phyloP scores from a whole-genome alignment of 1,140 invertebrate species.

The Drosophila elegans region DNA sequence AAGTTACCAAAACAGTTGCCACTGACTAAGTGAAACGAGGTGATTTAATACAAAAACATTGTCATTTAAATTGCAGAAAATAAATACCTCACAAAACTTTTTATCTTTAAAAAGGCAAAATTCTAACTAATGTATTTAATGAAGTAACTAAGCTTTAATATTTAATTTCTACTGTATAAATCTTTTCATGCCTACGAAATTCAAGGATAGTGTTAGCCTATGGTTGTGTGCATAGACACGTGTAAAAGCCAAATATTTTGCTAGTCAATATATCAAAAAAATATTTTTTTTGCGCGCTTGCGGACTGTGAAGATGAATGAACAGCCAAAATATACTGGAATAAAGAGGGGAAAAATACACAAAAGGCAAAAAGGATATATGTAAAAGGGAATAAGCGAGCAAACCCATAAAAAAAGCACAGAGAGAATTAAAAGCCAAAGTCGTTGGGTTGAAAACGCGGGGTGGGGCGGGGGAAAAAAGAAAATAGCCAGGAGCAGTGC shows the following conservation, averaged over 20 bases:
- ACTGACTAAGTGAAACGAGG: slow-evolving; percentile 15
- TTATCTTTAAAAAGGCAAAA: no score
- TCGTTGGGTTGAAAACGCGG: slow-evolving; percentile 19
- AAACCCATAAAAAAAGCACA: slow-evolving; percentile 29
- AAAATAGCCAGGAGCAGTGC: slow-evolving; percentile 22
- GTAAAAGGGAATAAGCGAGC: slow-evolving; percentile 8
- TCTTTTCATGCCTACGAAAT: slow-evolving; percentile 6
- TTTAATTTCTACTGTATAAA: not conserved
- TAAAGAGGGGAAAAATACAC: slow-evolving; percentile 20
- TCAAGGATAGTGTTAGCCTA: slow-evolving; percentile 8
- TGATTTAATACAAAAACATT: not conserved
- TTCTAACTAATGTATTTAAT: no score
- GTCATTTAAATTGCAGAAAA: not conserved
- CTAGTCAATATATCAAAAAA: slow-evolving; percentile 80
- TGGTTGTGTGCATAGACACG: slow-evolving; percentile 60
- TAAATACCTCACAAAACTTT: not conserved
- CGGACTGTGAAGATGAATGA: slow-evolving; percentile 72
- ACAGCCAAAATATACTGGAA: slow-evolving; percentile 49
- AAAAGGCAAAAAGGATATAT: slow-evolving; percentile 21
- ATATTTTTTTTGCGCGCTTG: slow-evolving; percentile 53
- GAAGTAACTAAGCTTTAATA: not conserved
- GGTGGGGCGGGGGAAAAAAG: not conserved
- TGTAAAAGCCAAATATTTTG: slow-evolving; percentile 80
- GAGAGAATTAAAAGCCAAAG: slow-evolving; percentile 47
- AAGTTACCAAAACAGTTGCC: slow-evolving; percentile 31